Conservation (phyloP, 2,888 invertebrate species). For the Cistogaster globosa region DNA sequence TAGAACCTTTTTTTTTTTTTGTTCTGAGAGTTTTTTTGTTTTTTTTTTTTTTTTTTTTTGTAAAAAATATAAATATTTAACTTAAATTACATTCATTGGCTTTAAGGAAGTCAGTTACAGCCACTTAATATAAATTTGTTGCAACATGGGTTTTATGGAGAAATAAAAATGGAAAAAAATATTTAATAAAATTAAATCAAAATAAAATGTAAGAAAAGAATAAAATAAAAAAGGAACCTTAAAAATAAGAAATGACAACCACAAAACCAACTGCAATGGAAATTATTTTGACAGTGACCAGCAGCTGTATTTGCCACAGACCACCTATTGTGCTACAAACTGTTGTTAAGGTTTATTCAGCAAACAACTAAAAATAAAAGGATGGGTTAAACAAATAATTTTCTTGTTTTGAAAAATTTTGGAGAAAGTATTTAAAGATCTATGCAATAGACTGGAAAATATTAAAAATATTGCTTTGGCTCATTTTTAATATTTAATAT, state of each 20-base stretch:
- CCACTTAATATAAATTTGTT: conserved; percentile 85
- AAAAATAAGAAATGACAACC: background rate
- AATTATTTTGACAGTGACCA: conserved; percentile 30
- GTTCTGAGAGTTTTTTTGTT: too few species aligned
- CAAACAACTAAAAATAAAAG: too few species aligned
- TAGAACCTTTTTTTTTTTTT: too few species aligned
- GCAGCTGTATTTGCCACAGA: conserved; percentile 15
- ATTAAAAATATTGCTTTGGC: conserved; percentile 37
- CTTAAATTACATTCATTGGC: too few species aligned
- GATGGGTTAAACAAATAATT: background rate
- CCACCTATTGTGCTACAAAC: conserved; percentile 8
- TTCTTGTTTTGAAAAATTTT: background rate
- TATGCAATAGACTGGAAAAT: conserved; percentile 20
- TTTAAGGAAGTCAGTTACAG: conserved; percentile 11
- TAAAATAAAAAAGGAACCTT: background rate
- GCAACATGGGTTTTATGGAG: conserved; percentile 79
- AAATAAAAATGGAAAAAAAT: too few species aligned
- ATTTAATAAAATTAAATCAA: conserved; percentile 11
- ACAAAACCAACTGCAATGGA: conserved; percentile 6
- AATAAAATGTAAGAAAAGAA: background rate
- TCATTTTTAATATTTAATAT: background rate
- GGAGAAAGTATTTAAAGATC: background rate
- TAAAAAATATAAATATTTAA: too few species aligned
- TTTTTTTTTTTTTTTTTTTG: too few species aligned
- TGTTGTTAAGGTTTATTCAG: background rate